Percentiles rank a stretch among this genome's conserved stretches.
Conservation (phyloP, 2,113 vertebrate genomes). For the Cathartes aura region DNA sequence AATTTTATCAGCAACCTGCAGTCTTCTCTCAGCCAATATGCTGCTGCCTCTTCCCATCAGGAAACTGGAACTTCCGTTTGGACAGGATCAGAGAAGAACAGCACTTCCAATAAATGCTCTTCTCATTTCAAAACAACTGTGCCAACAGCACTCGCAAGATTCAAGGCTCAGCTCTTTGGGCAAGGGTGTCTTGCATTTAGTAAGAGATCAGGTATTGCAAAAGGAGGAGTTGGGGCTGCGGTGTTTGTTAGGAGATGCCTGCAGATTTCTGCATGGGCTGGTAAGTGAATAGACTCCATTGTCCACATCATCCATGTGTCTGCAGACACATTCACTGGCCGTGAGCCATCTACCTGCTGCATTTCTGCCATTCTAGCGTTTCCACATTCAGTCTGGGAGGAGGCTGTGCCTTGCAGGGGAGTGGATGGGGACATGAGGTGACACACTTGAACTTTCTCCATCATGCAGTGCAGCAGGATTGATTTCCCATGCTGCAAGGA, state of each 20-base stretch:
- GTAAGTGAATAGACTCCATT: not conserved
- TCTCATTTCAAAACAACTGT: not conserved
- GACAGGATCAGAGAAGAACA: not conserved
- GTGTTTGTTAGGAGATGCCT: not conserved
- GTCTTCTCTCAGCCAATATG: not conserved
- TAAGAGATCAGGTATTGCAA: not conserved
- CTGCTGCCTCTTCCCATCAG: not conserved
- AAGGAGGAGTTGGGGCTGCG: not conserved
- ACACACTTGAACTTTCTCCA: not conserved
- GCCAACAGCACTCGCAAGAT: not conserved
- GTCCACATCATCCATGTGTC: not conserved
- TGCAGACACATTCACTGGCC: accelerated
- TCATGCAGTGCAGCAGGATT: not conserved
- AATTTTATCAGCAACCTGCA: not conserved
- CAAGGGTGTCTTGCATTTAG: not conserved
- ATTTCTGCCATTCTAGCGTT: not conserved
- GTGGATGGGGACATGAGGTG: not conserved
- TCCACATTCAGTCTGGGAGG: not conserved
- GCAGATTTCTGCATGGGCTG: not conserved
- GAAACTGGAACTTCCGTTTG: not conserved
- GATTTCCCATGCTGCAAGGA: not conserved
- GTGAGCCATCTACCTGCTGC: accelerated
- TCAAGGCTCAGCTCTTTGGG: not conserved
- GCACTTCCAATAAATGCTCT: not conserved
- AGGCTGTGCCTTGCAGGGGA: not conserved